These are phyloP conservation scores for Automeris io DNA, from an alignment of 2,888 invertebrate species.

Conservation along the genomic window DNA sequence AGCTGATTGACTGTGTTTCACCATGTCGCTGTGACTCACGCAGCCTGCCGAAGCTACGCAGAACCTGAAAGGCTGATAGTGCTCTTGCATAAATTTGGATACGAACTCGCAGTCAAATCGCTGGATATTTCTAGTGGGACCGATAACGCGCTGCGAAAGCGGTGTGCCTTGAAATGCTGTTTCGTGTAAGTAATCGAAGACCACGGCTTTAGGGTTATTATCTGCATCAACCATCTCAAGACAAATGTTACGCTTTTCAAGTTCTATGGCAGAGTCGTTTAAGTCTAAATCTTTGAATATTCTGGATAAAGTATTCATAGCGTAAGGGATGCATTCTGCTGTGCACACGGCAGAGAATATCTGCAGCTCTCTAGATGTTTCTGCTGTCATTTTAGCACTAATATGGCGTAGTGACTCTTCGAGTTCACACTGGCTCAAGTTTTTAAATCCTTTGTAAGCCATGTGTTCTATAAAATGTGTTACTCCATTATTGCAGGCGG, in stretches of 20 bases:
- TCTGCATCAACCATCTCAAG: constrained; percentile 48
- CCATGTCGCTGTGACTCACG: constrained; percentile 80
- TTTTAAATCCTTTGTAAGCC: constrained; percentile 41
- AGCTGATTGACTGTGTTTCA: constrained; percentile 67
- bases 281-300: constrained; percentile 34
- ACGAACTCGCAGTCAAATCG: constrained; percentile 64
- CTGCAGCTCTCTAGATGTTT: constrained; percentile 47
- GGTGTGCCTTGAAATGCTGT: constrained; percentile 69
- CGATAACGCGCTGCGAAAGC: constrained; percentile 61
- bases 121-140: constrained; percentile 81
- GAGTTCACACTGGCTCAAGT: constrained; percentile 20
- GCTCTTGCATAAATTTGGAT: constrained; percentile 26
- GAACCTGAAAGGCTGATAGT: constrained; percentile 74
- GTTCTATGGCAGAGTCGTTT: constrained; percentile 30
- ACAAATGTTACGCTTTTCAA: constrained; percentile 38
- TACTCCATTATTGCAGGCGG: constrained; percentile 41
- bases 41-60: constrained; percentile 84
- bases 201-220: constrained; percentile 38
- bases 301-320: constrained; percentile 29
- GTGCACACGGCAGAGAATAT: constrained; percentile 33
- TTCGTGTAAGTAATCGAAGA: constrained; percentile 65
- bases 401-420: constrained; percentile 21
- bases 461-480: constrained; percentile 57
- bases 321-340: constrained; percentile 13
- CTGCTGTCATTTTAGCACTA: constrained; percentile 32